Percentiles rank a stretch among this genome's conserved stretches.
Evolutionary conservation across 2,113 vertebrate genomes (phyloP).

Genomic region (Oreocharis arfaki): DNA sequence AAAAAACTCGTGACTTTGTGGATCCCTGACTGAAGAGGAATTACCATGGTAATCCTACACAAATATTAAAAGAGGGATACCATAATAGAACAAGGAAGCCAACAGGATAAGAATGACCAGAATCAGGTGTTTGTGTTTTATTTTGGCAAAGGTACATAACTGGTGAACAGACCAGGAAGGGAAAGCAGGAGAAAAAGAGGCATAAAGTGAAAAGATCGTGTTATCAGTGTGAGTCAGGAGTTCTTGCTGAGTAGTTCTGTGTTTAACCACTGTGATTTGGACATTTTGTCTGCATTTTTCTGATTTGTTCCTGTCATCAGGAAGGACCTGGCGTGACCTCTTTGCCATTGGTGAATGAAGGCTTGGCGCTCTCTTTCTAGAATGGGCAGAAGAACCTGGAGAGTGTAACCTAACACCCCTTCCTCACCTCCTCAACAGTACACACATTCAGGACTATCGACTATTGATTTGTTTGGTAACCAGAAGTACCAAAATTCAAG

Average conservation of each 20-base stretch:
- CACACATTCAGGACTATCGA: not conserved
- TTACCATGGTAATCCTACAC: not conserved
- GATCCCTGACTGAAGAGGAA: not conserved
- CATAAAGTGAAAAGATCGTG: not conserved
- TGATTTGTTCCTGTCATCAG: not conserved
- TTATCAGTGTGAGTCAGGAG: not conserved
- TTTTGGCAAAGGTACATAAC: not conserved
- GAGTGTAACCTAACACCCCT: not conserved
- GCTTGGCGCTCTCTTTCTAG: not conserved
- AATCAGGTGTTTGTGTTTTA: not conserved
- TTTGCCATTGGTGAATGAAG: not conserved
- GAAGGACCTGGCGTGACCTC: not conserved
- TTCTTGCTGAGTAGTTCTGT: not conserved
- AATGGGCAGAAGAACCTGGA: not conserved
- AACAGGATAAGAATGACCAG: not conserved
- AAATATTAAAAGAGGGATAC: not conserved
- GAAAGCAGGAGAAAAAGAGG: not conserved
- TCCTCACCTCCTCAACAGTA: not conserved
- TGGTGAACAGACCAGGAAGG: not conserved
- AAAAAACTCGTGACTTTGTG: not conserved
- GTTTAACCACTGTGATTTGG: not conserved
- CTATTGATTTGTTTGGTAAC: not conserved
- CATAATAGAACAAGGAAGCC: not conserved
- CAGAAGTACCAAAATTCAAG: not conserved
- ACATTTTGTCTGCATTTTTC: not conserved